A percentile compares a stretch with the other conserved stretches of the same genome.
phyloP scores from a whole-genome alignment of 2,797 vertebrate species.

The Myripristis murdjan region DNA sequence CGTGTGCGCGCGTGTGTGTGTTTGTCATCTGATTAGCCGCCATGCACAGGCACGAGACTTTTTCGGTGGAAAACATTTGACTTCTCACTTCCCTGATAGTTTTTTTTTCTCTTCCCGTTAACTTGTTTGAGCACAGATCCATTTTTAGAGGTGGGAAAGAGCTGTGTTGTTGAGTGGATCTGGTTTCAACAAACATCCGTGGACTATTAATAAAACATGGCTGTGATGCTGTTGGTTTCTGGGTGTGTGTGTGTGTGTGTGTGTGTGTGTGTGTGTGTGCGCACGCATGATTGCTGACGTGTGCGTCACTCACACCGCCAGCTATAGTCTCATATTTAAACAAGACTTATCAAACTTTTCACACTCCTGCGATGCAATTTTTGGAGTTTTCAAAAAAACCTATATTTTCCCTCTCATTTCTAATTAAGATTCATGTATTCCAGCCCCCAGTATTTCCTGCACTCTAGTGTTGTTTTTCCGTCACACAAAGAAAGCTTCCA shows the following conservation, averaged over 20 bases:
- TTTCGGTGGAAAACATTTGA: slow-evolving; percentile 2
- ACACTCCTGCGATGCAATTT: neutral
- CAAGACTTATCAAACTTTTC: slow-evolving; percentile 25
- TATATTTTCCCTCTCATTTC: too few species aligned
- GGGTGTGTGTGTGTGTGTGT: slow-evolving; percentile 30
- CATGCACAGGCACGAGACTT: neutral
- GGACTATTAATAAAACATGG: slow-evolving; percentile 74
- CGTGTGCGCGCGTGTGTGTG: too few species aligned
- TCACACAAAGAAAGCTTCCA: slow-evolving; percentile 4
- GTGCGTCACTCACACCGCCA: slow-evolving; percentile 26
- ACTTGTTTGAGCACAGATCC: slow-evolving; percentile 38
- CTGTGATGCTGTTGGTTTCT: slow-evolving; percentile 50
- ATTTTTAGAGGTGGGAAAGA: slow-evolving; percentile 63
- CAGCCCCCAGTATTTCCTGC: slow-evolving; percentile 18
- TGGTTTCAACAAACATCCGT: slow-evolving; percentile 68
- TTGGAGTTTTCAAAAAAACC: too few species aligned
- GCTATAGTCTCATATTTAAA: slow-evolving; percentile 45
- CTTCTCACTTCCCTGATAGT: neutral
- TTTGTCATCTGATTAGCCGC: slow-evolving; percentile 11
- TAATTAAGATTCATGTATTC: neutral
- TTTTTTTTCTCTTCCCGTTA: slow-evolving; percentile 8
- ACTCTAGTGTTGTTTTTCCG: neutral
- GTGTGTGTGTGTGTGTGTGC: slow-evolving; percentile 3
- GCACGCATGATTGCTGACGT: neutral
- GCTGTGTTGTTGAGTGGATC: slow-evolving; percentile 52